phyloP scores from a whole-genome alignment of 2,797 vertebrate genomes.

The Manis pentadactyla region DNA sequence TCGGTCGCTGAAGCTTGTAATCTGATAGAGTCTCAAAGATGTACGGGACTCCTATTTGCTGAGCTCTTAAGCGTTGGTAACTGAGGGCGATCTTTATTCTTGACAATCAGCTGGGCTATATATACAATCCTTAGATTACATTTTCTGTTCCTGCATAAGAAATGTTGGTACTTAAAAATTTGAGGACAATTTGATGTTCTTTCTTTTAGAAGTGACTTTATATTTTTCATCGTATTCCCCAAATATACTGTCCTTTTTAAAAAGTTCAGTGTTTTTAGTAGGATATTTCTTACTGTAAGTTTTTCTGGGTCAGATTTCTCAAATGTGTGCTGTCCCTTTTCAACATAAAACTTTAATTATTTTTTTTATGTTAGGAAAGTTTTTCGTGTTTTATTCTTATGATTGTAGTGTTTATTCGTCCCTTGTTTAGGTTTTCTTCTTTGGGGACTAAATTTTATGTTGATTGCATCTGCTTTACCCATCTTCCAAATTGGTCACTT shows the following conservation, averaged over 20 bases:
- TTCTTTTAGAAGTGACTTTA: neutral
- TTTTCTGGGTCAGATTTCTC: neutral
- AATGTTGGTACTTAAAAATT: neutral
- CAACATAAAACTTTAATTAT: neutral
- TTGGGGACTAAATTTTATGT: neutral
- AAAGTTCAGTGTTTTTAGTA: neutral
- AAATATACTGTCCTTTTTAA: neutral
- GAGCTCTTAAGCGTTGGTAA: neutral
- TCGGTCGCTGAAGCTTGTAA: too few species aligned
- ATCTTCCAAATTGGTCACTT: neutral
- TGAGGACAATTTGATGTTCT: neutral
- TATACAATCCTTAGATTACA: neutral
- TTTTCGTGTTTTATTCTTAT: neutral
- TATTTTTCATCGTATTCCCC: neutral
- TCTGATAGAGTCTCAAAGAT: neutral
- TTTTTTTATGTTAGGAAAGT: neutral
- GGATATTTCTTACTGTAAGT: neutral
- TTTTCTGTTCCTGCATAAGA: neutral
- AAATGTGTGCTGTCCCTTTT: neutral
- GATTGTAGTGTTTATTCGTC: neutral
- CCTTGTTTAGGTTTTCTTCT: neutral
- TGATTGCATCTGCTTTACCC: neutral
- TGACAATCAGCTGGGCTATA: neutral
- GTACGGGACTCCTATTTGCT: accelerated
- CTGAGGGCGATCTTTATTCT: accelerated